These are phyloP conservation scores for Galago senegalensis DNA, from an alignment of 2,797 vertebrate genomes.

Conservation along the genomic window DNA sequence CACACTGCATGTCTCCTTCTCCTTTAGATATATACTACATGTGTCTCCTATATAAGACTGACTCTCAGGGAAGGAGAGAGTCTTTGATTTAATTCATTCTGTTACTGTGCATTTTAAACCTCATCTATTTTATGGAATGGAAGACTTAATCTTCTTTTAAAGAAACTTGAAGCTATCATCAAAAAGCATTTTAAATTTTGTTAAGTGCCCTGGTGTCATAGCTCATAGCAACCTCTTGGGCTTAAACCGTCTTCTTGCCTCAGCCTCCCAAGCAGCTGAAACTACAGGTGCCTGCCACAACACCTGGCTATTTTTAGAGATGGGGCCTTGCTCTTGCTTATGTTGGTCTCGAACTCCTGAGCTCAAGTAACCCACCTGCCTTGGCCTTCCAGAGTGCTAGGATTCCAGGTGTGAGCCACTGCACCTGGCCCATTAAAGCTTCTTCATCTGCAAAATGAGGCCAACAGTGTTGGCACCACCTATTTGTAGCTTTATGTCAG, in stretches of 20 bases:
- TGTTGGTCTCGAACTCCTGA: too few relatives aligned
- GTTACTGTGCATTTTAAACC: neutral
- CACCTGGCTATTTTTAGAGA: too few relatives aligned
- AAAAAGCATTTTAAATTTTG: neutral
- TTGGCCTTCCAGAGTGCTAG: too few relatives aligned
- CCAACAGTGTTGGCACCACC: neutral
- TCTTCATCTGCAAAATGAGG: neutral
- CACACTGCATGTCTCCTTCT: neutral
- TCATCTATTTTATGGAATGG: neutral
- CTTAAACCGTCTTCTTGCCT: too few relatives aligned
- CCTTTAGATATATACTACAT: neutral
- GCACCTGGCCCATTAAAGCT: neutral
- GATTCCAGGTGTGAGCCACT: too few relatives aligned
- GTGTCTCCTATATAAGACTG: neutral
- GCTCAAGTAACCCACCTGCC: too few relatives aligned
- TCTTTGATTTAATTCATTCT: slow-evolving; percentile 26
- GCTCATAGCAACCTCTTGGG: too few relatives aligned
- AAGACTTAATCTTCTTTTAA: neutral
- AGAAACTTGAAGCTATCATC: neutral
- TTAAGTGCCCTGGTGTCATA: neutral
- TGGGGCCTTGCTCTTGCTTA: too few relatives aligned
- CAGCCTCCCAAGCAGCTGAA: too few relatives aligned
- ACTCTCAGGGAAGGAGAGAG: neutral
- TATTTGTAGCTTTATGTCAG: neutral
- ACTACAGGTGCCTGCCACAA: too few relatives aligned